A percentile compares a stretch with the other conserved stretches of the same genome.
Evolutionary conservation across 2,888 invertebrate species (phyloP).

Genomic region (Parelbella ahira): DNA sequence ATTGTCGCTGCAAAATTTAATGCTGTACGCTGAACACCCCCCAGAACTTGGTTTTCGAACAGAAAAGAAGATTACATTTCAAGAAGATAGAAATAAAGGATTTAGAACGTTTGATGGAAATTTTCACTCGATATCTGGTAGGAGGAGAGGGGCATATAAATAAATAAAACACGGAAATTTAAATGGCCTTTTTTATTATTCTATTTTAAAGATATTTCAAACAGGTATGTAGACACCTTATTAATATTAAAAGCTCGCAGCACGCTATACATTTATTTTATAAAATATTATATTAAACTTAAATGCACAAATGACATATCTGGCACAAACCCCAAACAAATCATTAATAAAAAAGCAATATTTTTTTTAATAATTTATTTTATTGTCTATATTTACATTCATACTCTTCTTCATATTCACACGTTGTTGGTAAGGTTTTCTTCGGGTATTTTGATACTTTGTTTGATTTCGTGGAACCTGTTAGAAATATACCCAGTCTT

Average conservation of each 20-base stretch:
- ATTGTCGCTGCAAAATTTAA: conserved; percentile 35
- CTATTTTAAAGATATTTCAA: too few relatives aligned
- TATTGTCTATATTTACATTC: conserved; percentile 7
- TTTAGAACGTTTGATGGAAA: conserved; percentile 24
- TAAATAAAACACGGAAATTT: too few relatives aligned
- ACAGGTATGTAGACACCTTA: too few relatives aligned
- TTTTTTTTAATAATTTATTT: not conserved
- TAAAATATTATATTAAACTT: too few relatives aligned
- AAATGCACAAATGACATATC: too few relatives aligned
- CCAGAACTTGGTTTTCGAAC: conserved; percentile 29
- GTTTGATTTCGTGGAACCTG: conserved; percentile 33
- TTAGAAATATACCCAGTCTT: too few relatives aligned
- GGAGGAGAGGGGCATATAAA: conserved; percentile 32
- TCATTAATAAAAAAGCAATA: too few relatives aligned
- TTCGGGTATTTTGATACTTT: conserved; percentile 25
- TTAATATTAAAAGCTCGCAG: too few relatives aligned
- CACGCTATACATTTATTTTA: too few relatives aligned
- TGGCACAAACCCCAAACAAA: too few relatives aligned
- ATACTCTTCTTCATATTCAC: conserved; percentile 16
- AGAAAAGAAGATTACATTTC: conserved; percentile 29
- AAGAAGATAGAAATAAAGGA: conserved; percentile 20
- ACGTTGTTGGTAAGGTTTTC: conserved; percentile 16
- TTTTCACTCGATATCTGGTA: conserved; percentile 31
- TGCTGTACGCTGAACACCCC: conserved; percentile 37
- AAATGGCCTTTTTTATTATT: too few relatives aligned